These are phyloP conservation scores for Incurvaria masculella DNA, from an alignment of 2,888 invertebrate species.

Conservation along the genomic window DNA sequence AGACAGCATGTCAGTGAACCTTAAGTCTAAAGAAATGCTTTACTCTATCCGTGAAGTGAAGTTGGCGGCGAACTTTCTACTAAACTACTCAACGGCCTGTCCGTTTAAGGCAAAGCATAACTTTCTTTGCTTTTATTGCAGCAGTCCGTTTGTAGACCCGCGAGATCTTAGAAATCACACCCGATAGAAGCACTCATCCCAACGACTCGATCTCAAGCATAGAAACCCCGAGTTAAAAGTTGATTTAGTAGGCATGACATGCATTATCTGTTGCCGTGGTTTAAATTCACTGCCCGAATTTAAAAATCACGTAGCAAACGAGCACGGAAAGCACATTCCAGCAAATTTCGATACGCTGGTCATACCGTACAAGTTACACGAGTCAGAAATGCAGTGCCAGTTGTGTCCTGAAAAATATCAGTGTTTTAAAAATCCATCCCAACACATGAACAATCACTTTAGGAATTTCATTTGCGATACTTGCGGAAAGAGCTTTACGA, in stretches of 20 bases:
- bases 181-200: neutral
- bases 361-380: conserved; percentile 27
- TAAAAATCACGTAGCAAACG: conserved; percentile 23
- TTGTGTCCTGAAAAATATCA: neutral
- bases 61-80: neutral
- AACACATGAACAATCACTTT: conserved; percentile 43
- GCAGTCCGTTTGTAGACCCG: neutral
- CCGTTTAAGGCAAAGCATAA: neutral
- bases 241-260: conserved; percentile 30
- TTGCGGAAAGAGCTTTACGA: conserved; percentile 33
- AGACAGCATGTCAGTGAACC: neutral
- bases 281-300: conserved; percentile 21
- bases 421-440: conserved; percentile 18
- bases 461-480: conserved; percentile 38
- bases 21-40: neutral
- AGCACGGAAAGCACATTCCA: conserved; percentile 23
- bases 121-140: neutral
- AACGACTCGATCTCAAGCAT: neutral
- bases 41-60: neutral
- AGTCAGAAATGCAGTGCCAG: conserved; percentile 20
- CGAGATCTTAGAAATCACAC: neutral
- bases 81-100: neutral
- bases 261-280: conserved; percentile 23
- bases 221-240: conserved; percentile 20
- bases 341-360: conserved; percentile 27